Base-by-base conservation (phyloP, 1,140 invertebrate species). In the Cydia pomonella region DNA sequence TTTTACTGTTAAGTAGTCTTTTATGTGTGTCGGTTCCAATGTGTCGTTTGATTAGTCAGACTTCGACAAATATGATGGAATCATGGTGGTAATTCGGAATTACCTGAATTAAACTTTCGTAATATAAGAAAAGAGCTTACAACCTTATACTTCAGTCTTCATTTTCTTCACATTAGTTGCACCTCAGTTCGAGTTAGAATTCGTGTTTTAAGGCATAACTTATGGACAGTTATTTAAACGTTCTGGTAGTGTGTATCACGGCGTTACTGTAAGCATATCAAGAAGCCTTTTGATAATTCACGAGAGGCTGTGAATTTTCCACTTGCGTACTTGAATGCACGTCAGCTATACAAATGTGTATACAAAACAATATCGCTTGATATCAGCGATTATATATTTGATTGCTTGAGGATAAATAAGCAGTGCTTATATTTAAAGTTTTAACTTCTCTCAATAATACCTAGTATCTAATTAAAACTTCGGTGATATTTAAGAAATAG, bases 251-350 rank as follows among this genome's bases (percentile, higher is more conserved):
- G 69, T 80, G 79, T 83, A 29, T 53, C 21, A 16, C 25, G 18
- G 73, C 33, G 63, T 62, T 72, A 73, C 75, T 79, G 80, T 77
- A 41, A 63, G 75, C 72, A 77, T 27, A 44, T 78, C 75, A 80
- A 80, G 81, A 69, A 81, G 84, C 82, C 33, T 80, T 80, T 84
- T 76, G 80, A 80, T 84, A 83, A 82, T 85, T 75, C 79, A 77
- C 75, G 77, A 80, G 79, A 81, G 78, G 79, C 79, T 77, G 80
- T 76, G 80, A 82, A 86, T 53, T 72, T 75, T 64, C 41, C 74
- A 41, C 27, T 50, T 53, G 75, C 25, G 66, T 79, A 76, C 75
- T 76, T 77, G 72, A 75, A 66, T 2, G 47, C 16, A 59, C 12
- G 53, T 59, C 53, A 59, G 53, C 21, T 59, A 23, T 59, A 59